Percentiles rank a stretch among this genome's conserved stretches.
Evolutionary conservation across 2,113 vertebrate genomes (phyloP).

Genomic region (Dasypus novemcinctus): DNA sequence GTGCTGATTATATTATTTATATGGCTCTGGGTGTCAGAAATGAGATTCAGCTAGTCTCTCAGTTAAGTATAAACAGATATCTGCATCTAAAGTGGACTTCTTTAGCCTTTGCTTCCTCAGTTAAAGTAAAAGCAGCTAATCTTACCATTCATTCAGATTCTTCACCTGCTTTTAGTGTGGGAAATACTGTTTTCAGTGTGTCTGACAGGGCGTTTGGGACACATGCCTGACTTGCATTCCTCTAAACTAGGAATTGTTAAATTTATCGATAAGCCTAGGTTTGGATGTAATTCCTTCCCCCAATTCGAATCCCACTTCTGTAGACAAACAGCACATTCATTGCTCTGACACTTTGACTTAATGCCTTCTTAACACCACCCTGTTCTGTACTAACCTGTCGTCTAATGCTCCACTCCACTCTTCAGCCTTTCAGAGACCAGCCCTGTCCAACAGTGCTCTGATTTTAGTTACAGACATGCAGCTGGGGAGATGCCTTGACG

Average conservation of each 20-base stretch:
- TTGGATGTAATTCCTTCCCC: background rate
- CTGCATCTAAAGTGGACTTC: background rate
- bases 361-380: fast-evolving
- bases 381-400: background rate
- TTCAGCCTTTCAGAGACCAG: background rate
- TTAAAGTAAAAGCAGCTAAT: background rate
- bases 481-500: background rate
- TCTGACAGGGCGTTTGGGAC: background rate
- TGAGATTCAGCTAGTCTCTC: background rate
- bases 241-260: background rate
- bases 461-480: background rate
- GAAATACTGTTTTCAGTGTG: background rate
- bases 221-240: background rate
- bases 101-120: background rate
- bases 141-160: background rate
- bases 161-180: background rate
- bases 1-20: background rate
- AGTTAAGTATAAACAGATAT: background rate
- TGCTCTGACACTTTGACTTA: background rate
- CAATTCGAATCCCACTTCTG: background rate
- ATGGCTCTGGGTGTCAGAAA: background rate
- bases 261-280: background rate
- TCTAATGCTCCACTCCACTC: background rate
- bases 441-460: background rate
- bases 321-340: background rate